Evolutionary conservation across 2,797 vertebrate genomes (phyloP).

Genomic region (Anguilla obscura): DNA sequence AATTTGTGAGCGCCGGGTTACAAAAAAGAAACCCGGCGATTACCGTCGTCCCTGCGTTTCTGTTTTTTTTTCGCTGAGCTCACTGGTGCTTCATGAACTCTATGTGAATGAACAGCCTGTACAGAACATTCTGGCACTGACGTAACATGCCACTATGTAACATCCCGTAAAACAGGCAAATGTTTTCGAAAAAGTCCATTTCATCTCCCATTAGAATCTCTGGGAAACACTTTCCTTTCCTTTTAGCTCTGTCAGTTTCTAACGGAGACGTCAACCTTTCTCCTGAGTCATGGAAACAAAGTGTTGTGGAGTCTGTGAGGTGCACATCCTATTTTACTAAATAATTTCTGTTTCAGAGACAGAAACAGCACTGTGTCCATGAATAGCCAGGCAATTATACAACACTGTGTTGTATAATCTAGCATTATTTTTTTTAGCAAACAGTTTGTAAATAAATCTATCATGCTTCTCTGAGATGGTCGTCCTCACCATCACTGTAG

Average conservation of each 20-base stretch:
- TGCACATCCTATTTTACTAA: conserved; percentile 52
- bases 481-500: too few relatives aligned
- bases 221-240: conserved; percentile 41
- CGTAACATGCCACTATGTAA: conserved; percentile 42
- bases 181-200: conserved; percentile 57
- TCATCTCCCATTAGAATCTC: conserved; percentile 39
- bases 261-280: conserved; percentile 49
- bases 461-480: background rate
- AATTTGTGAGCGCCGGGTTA: background rate
- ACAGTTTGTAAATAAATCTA: background rate
- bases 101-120: background rate
- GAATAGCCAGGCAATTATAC: conserved; percentile 36
- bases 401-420: conserved; percentile 45
- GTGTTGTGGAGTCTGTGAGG: conserved; percentile 52
- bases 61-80: background rate
- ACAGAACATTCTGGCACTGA: conserved; percentile 64
- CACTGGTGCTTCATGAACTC: background rate
- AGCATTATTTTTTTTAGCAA: background rate
- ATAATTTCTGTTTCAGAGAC: conserved; percentile 53
- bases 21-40: background rate
- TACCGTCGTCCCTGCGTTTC: background rate
- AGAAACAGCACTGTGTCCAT: conserved; percentile 65
- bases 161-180: conserved; percentile 55
- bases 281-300: conserved; percentile 62
- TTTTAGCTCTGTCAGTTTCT: conserved; percentile 51